Base-by-base conservation (phyloP, 2,113 vertebrate species). In the Collichthys lucidus region DNA sequence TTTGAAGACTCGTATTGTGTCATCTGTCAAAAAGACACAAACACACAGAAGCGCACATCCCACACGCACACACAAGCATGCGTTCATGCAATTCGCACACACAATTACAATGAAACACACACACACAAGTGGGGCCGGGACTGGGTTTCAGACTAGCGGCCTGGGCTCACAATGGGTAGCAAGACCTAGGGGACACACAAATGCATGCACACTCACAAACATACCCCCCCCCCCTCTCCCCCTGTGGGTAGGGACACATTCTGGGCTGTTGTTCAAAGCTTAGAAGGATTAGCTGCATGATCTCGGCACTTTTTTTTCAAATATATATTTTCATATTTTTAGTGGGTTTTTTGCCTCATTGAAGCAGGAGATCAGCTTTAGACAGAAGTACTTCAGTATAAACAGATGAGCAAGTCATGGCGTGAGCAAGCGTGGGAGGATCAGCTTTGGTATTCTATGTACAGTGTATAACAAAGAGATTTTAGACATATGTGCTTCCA, bases 231-330 rank as follows among this genome's bases (percentile, higher is more conserved):
- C 70, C 62, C 55, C 24, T 65, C 15, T 75, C 31, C 64, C 77
- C 82, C 74, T 68, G 74, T 86, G 75, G 86, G 75, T 20, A 63
- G 24, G 83, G 69, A 80, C 82, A 74, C 83, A 87, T 79, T 86
- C 87, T 83, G 87, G 81, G 83, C 90, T 31, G 71, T 81, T 83
- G 79, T 88, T 88, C 86, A 88, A 88, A 83, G 88, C 87, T 86
- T 85, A 85, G 81, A 67, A 79, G 86, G 91, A 91, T 90, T 85
- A 89, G 72, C 78, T 29, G 61, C 85, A 81, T 86, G 86, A 86
- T 90, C 74, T 88, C 42, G 20, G 44, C 74, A 75, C 76, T 75
- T 74, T 86, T 82, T 86, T 81, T 79, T n/a, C n/a, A 40, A 56
- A 84, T 49, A 82, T 74, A 83, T 82, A 84, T 80, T 80, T 86